Base-by-base conservation (phyloP, 1,140 invertebrate species). In the Sweltsa coloradensis region DNA sequence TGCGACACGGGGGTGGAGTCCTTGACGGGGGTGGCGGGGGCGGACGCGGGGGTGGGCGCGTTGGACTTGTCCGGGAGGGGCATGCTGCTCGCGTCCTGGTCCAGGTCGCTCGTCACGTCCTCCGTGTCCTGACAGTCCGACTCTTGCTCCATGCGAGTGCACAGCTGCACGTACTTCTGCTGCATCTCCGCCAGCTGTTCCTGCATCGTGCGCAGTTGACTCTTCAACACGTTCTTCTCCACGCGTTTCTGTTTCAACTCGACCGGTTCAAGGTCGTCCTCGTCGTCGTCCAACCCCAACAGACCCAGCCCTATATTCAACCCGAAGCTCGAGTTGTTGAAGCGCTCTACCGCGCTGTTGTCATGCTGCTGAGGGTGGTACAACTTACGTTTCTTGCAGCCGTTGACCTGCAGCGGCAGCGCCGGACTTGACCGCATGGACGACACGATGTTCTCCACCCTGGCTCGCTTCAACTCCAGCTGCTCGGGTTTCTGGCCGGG, bases 331-430 rank as follows among this genome's bases (percentile, higher is more conserved):
- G 49, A 43, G 13, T 43, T 19, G 51, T 74, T 72, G 59, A 84
- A 85, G 18, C 82, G 65, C 52, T 83, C 79, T 19, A 75, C 75
- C 48, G 78, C 78, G 56, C 67, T 62, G 51, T 69, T 81, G 58
- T 90, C 87, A 60, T 94, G 89, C 58, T 95, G 91, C 61, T 94
- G 89, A 1, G 93, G 93, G 56, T 95, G 89, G 62, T 95, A 95
- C n/a, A 96, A 73, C 66, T 97, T 97, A 18, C 93, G 75, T 69
- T 97, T 97, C 63, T 94, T 94, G 69, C 86, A 95, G 34, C 86
- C 91, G 64, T 89, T 92, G 45, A 89, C 85, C 63, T 79, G 75
- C 4, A 75, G 68, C 1, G 67, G 72, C 14, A 81, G 72, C 21
- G 78, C 79, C 5, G 87, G 85, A 56, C 85, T 88, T 53, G 84